Conservation (phyloP, 2,113 vertebrate species). For the Oreochromis aureus region DNA sequence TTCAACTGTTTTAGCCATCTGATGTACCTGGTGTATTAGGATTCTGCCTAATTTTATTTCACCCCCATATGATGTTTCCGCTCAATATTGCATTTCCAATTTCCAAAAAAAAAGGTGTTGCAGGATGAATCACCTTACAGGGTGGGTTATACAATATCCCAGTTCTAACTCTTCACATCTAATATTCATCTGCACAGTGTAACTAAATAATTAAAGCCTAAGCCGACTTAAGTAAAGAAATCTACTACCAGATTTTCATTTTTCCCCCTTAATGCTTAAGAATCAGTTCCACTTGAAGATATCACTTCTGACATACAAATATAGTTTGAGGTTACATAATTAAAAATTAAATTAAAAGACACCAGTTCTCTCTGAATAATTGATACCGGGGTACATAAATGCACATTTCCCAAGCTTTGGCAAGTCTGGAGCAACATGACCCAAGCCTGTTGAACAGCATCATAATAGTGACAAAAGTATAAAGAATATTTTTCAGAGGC, state of each 20-base stretch:
- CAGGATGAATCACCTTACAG: conserved; percentile 24
- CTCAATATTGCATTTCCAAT: conserved; percentile 24
- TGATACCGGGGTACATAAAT: background rate
- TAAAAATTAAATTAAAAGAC: background rate
- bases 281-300: background rate
- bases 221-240: background rate
- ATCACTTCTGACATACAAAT: background rate
- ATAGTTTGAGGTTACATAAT: background rate
- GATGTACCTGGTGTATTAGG: background rate
- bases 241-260: background rate
- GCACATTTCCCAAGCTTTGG: background rate
- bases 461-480: background rate
- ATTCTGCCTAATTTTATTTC: conserved; percentile 6
- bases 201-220: background rate
- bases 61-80: conserved; percentile 27
- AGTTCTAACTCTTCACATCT: background rate
- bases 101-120: conserved; percentile 37
- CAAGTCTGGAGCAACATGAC: background rate
- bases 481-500: background rate
- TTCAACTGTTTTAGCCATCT: background rate
- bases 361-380: background rate
- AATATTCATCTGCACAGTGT: background rate
- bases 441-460: background rate
- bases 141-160: background rate
- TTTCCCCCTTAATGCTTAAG: background rate